phyloP scores from a whole-genome alignment of 2,113 vertebrate species.

The Hyperoodon ampullatus region DNA sequence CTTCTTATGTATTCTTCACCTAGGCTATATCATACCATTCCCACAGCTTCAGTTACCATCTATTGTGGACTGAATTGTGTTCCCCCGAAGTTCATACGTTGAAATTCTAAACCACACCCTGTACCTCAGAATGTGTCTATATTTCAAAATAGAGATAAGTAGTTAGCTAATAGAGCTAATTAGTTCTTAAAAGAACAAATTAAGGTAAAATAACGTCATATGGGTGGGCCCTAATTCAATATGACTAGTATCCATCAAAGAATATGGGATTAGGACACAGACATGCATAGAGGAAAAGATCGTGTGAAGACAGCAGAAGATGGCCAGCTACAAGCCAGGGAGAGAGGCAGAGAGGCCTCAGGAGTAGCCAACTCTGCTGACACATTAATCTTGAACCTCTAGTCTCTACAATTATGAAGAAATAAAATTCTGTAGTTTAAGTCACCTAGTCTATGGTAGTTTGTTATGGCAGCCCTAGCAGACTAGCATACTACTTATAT shows the following conservation, averaged over 20 bases:
- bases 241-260: background rate
- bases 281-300: background rate
- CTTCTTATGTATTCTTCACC: background rate
- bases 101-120: background rate
- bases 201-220: background rate
- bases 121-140: background rate
- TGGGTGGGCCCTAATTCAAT: background rate
- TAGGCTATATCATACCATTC: background rate
- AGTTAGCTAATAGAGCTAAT: too few species aligned
- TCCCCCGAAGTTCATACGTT: background rate
- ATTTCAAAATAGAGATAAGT: too few species aligned
- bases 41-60: background rate
- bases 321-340: accelerated
- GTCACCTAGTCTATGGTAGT: background rate
- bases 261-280: background rate
- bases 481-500: background rate
- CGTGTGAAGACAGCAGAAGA: background rate
- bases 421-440: background rate
- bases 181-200: too few species aligned
- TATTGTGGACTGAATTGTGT: background rate
- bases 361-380: too few species aligned
- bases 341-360: background rate
- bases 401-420: background rate
- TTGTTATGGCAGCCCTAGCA: background rate
- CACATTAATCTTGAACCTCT: background rate